Base-by-base conservation (phyloP, 2,113 vertebrate genomes). In the Microcebus jonahi region DNA sequence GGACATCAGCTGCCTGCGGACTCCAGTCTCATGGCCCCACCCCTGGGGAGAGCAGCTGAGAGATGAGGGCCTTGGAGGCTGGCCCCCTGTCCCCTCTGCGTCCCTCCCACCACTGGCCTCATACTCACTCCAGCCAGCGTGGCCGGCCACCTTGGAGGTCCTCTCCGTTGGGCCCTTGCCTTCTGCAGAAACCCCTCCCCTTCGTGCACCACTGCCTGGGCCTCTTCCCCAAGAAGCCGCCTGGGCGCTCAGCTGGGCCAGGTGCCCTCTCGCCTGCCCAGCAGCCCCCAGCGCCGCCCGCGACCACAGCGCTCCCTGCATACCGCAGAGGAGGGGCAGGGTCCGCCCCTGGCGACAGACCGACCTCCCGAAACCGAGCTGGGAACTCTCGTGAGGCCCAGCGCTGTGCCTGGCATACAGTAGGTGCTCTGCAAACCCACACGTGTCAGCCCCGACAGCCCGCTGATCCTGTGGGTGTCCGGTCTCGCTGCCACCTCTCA, bases 311-410 rank as follows among this genome's bases (percentile, higher is more conserved):
- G 5, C 45, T 57, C 11, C 11, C 4, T 4, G 21, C 70, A 25
- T 12, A 17, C 55, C 1, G 8, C 1, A 8, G 50, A 23, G 0
- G 11, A 36, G 42, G 0, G 4, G 8, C 25, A 63, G n/a, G n/a
- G 3, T n/a, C 59, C 48, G 53, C 76, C 29, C 31, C 65, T 61
- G 3, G 21, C 6, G 18, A 50, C 48, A 55, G 20, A 45, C 31
- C 34, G 6, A 57, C n/a, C 9, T 9, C 82, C 2, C 0, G 3
- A 20, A 42, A 31, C 42, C 48, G 31, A 73, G 57, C 21, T 10
- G 14, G 55, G 61, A 63, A 29, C 29, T 59, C 36, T 0, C 5
- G 8, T 3, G 31, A 65, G 59, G 50, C 79, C 73, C 9, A 20
- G 15, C 1, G 0, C 75, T 39, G 34, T 39, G 76, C 73, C 79